Percentiles rank a stretch among this genome's conserved stretches.
Conservation (phyloP, 2,888 invertebrate species). For the Zootermopsis nevadensis region DNA sequence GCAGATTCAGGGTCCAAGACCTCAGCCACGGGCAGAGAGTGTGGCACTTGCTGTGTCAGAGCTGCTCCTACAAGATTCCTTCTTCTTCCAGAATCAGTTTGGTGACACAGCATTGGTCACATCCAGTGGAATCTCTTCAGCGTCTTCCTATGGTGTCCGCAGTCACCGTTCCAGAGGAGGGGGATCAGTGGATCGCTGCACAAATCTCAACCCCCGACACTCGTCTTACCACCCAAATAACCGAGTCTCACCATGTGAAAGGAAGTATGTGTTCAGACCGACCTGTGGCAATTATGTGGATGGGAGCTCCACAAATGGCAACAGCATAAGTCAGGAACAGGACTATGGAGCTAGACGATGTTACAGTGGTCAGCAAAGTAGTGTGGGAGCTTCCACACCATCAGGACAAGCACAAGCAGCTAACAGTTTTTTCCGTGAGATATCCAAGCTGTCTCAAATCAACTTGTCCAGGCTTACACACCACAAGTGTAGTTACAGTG, state of each 20-base stretch:
- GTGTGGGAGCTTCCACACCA: slow-evolving; percentile 52
- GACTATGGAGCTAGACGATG: slow-evolving; percentile 35
- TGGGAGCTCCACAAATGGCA: slow-evolving; percentile 58
- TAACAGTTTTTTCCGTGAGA: slow-evolving; percentile 70
- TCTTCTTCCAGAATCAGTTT: slow-evolving; percentile 3
- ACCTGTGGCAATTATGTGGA: slow-evolving; percentile 64
- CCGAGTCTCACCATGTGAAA: slow-evolving; percentile 63
- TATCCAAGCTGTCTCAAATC: slow-evolving; percentile 77
- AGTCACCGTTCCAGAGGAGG: slow-evolving; percentile 57
- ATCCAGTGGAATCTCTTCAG: slow-evolving; percentile 34
- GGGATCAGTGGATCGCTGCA: slow-evolving; percentile 56
- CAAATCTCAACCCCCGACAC: slow-evolving; percentile 59
- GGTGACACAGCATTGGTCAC: slow-evolving; percentile 45
- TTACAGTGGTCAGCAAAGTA: slow-evolving; percentile 21
- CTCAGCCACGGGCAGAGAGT: slow-evolving; percentile 77
- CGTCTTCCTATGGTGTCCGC: slow-evolving; percentile 27
- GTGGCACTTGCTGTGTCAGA: slow-evolving; percentile 75
- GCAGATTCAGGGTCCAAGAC: slow-evolving; percentile 70
- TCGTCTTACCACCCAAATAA: slow-evolving; percentile 61
- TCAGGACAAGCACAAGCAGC: slow-evolving; percentile 53
- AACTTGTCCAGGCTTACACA: slow-evolving; percentile 74
- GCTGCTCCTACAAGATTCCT: slow-evolving; percentile 62
- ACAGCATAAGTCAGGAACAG: slow-evolving; percentile 49
- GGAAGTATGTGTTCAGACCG: slow-evolving; percentile 64
- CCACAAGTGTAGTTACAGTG: slow-evolving; percentile 76